Evolutionary conservation across 1,140 invertebrate genomes (phyloP), one percentile per base, ranked within the genome.

Genomic region (Bombus confusus): DNA sequence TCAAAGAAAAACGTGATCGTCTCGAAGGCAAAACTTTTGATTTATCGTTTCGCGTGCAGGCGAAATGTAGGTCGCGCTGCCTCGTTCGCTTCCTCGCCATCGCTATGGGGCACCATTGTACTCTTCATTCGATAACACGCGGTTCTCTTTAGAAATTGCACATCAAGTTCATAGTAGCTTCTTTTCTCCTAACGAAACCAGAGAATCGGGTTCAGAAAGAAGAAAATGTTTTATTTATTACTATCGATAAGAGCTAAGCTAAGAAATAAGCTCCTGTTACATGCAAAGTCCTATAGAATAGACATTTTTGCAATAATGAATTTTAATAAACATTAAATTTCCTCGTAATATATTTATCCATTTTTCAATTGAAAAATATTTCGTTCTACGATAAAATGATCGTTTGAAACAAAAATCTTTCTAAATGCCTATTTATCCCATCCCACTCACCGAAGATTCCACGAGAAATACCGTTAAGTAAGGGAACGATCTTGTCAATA

Each of bases 81-180:
- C 18, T 22, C 28, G 10, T n/a, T 34, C 62, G 28, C 18, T 52
- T 22, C 47, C 47, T 52, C 18, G 15, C 43, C 43, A 76, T 68
- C 59, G 3, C 22, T 12, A 83, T 83, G 81, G 62, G 59, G 8
- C 71, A 76, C 73, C 62, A 83, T 83, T 83, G 80, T 47, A 59
- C 25, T 47, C 73, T 28, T 28, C 25, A 3, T 69, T 39, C 68
- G 37, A 69, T 69, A 69, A 69, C 68, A 25, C 34, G 34, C 15
- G 66, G 9, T 10, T 39, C 37, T 69, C 68, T 37, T 37, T 22
- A 69, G 52, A 52, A 52, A 28, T 28, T 69, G 31, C 37, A 28
- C 34, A 43, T 64, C 77, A n/a, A 12, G 59, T 47, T 25, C 43
- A 22, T 52, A 34, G 31, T 37, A 31, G 18, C 62, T 22, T 68